Evolutionary conservation across 2,797 vertebrate species (phyloP).

Genomic region (Psittacula derbiana): DNA sequence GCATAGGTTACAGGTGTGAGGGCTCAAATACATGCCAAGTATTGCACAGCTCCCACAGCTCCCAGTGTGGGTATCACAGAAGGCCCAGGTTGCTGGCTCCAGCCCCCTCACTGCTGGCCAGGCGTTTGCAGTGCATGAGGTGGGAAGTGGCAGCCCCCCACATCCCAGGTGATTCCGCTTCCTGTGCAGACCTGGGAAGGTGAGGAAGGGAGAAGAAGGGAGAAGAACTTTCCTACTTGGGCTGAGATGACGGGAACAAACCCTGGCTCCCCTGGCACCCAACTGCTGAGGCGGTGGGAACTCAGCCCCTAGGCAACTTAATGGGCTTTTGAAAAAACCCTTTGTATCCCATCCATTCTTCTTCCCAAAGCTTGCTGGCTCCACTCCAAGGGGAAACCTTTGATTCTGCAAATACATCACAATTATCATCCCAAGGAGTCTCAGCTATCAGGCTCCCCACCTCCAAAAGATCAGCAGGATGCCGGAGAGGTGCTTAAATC

Average conservation of each 20-base stretch:
- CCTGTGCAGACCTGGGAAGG: background rate
- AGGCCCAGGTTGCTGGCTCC: background rate
- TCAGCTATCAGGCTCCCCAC: background rate
- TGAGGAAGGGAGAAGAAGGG: background rate
- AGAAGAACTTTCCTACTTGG: background rate
- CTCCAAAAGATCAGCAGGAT: slow-evolving; percentile 37
- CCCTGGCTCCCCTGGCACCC: background rate
- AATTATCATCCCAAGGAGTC: slow-evolving; percentile 49
- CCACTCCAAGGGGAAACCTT: slow-evolving; percentile 44
- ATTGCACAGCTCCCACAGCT: background rate
- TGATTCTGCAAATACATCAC: slow-evolving; percentile 53
- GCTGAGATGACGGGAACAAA: background rate
- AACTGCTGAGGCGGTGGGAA: background rate
- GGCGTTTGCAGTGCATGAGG: background rate
- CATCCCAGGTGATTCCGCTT: background rate
- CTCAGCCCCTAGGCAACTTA: slow-evolving; percentile 33
- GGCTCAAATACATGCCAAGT: background rate
- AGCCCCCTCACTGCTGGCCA: fast-evolving
- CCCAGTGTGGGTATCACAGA: background rate
- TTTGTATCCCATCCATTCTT: slow-evolving; percentile 53
- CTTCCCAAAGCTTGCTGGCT: slow-evolving; percentile 46
- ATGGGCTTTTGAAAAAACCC: slow-evolving; percentile 41
- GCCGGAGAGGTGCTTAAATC: slow-evolving; percentile 45
- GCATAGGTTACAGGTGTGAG: background rate
- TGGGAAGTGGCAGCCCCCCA: background rate